Evolutionary conservation across 2,113 vertebrate genomes (phyloP).

Genomic region (Passer domesticus): DNA sequence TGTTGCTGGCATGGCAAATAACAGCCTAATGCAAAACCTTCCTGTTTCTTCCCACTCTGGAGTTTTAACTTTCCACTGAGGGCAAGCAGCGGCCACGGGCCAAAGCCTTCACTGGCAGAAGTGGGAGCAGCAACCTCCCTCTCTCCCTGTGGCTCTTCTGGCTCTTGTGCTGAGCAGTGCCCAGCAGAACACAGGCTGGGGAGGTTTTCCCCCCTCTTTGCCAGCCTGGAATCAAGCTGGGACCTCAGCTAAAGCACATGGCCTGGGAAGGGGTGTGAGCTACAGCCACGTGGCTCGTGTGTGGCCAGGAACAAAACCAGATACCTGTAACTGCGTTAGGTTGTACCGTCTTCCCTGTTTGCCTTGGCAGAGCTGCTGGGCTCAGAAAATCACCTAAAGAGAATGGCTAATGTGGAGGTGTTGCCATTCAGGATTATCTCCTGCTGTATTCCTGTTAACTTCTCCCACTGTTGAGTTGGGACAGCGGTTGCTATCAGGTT

Average conservation of each 20-base stretch:
- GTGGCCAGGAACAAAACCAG: not conserved
- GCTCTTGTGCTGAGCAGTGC: not conserved
- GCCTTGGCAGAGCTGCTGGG: not conserved
- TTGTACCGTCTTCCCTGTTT: not conserved
- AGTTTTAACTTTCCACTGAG: not conserved
- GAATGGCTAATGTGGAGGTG: not conserved
- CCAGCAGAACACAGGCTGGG: not conserved
- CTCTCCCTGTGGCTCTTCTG: not conserved
- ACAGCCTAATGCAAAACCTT: conserved; percentile 51
- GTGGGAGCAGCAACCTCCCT: not conserved
- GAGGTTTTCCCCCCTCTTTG: fast-evolving
- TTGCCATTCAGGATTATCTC: not conserved
- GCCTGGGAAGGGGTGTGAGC: not conserved
- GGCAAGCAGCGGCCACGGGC: not conserved
- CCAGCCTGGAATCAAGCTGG: not conserved
- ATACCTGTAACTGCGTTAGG: not conserved
- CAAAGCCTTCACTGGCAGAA: not conserved
- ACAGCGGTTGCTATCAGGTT: not conserved
- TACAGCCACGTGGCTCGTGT: fast-evolving
- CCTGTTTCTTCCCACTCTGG: conserved; percentile 8
- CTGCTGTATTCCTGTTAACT: not conserved
- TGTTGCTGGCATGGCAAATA: conserved; percentile 19
- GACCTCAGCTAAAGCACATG: not conserved
- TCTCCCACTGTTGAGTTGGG: not conserved
- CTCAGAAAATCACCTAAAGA: not conserved